Evolutionary conservation across 2,797 vertebrate genomes (phyloP).

Genomic region (Alfaro cultratus): DNA sequence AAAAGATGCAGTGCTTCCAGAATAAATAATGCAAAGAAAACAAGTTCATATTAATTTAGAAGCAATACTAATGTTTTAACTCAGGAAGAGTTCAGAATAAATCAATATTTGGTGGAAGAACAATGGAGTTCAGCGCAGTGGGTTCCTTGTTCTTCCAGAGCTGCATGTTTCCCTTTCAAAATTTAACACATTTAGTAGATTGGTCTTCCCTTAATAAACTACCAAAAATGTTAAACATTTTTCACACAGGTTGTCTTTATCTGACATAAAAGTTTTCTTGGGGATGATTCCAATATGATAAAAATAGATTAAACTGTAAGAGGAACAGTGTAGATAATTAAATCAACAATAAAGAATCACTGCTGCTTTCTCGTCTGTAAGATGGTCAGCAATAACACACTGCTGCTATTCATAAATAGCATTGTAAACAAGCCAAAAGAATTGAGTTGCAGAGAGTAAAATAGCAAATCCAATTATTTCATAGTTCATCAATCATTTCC

Average conservation of each 20-base stretch:
- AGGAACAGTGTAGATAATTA: slow-evolving; percentile 20
- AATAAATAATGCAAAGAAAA: too few species aligned
- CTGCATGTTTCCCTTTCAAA: too few species aligned
- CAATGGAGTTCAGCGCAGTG: too few species aligned
- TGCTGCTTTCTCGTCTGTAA: slow-evolving; percentile 15
- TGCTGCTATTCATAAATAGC: slow-evolving; percentile 21
- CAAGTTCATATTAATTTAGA: too few species aligned
- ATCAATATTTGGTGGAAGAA: too few species aligned
- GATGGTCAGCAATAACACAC: slow-evolving; percentile 7
- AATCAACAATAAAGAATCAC: slow-evolving; percentile 29
- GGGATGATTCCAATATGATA: background rate
- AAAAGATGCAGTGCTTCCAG: too few species aligned
- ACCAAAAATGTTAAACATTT: background rate
- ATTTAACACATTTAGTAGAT: background rate
- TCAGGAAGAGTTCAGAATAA: too few species aligned
- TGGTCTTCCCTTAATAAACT: background rate
- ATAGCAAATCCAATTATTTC: slow-evolving; percentile 26
- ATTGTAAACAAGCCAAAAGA: slow-evolving; percentile 21
- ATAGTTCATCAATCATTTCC: slow-evolving; percentile 16
- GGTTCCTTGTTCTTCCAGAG: too few species aligned
- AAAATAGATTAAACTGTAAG: background rate
- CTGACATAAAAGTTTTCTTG: background rate
- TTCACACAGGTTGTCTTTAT: too few species aligned
- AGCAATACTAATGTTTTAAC: too few species aligned
- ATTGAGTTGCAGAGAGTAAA: background rate